Conservation (phyloP, 1,140 invertebrate species). For the Calosoma granatense region DNA sequence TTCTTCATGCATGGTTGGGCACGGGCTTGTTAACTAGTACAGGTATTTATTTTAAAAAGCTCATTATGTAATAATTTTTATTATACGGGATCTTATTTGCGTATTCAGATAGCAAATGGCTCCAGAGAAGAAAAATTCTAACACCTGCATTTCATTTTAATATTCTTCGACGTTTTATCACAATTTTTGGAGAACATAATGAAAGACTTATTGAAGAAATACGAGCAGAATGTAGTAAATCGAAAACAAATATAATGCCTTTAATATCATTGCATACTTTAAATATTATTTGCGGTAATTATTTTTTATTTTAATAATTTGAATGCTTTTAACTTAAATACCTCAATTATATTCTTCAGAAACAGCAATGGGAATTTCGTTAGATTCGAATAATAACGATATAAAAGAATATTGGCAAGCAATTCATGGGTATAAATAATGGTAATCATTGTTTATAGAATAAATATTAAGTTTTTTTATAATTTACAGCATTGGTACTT, state of each 20-base stretch:
- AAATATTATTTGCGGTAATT: not conserved
- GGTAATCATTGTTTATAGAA: not conserved
- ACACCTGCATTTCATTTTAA: conserved; percentile 78
- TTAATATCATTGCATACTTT: not conserved
- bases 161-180: conserved; percentile 65
- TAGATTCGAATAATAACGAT: not conserved
- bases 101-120: conserved; percentile 58
- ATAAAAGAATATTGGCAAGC: not conserved
- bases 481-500: not conserved
- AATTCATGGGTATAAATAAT: not conserved
- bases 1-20: not conserved
- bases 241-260: not conserved
- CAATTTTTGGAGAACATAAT: conserved; percentile 57
- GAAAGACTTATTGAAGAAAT: conserved; percentile 38
- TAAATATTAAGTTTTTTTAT: not conserved
- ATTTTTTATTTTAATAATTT: not conserved
- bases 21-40: not conserved
- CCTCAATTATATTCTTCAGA: not conserved
- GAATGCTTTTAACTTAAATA: not conserved
- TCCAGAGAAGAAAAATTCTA: conserved; percentile 55
- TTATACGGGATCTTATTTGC: too few relatives aligned
- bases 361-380: conserved; percentile 12
- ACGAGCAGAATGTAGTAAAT: conserved; percentile 1
- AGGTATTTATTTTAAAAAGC: not conserved
- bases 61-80: too few relatives aligned